Evolutionary conservation across 2,888 invertebrate genomes (phyloP).

Genomic region (Lamellibrachia satsuma): DNA sequence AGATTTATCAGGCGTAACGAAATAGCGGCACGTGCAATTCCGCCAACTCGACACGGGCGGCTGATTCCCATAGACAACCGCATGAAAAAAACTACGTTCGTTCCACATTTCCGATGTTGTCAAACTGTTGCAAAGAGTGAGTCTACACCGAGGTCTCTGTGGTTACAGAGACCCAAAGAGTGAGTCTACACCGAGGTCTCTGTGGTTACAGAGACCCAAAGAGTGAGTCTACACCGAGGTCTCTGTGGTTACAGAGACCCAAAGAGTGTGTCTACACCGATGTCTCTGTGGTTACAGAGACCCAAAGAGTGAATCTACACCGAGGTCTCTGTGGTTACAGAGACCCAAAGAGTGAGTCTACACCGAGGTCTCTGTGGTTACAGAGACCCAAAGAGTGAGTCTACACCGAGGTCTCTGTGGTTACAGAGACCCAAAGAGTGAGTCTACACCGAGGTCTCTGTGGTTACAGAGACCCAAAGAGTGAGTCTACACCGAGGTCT

Average conservation of each 20-base stretch:
- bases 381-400: too few species aligned
- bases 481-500: too few species aligned
- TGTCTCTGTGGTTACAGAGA: background rate
- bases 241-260: background rate
- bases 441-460: too few species aligned
- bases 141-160: background rate
- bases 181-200: background rate
- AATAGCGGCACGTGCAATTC: background rate
- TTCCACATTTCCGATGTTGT: background rate
- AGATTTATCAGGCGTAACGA: background rate
- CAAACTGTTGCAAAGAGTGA: background rate
- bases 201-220: background rate
- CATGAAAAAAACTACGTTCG: background rate
- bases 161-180: background rate
- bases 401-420: too few species aligned
- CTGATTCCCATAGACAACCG: background rate
- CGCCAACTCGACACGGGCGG: background rate
- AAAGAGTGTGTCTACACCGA: background rate
- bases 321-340: background rate
- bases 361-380: background rate
- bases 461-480: too few species aligned
- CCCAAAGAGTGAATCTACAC: background rate
- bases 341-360: background rate
- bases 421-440: too few species aligned
- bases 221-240: background rate